Evolutionary conservation across 2,113 vertebrate genomes (phyloP).

Genomic region (Aepyceros melampus): DNA sequence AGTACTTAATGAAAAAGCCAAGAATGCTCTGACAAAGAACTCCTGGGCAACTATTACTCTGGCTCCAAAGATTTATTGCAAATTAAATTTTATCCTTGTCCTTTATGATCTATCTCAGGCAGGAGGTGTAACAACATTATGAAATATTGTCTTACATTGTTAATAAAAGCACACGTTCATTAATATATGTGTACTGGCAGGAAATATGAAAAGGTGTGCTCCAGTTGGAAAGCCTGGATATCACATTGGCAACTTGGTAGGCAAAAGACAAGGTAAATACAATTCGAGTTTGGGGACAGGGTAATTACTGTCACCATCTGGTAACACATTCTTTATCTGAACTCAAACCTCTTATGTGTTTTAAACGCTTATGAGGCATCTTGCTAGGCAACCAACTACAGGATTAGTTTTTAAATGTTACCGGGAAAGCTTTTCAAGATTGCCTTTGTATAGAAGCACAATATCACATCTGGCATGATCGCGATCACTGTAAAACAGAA

Average conservation of each 20-base stretch:
- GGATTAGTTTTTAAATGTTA: constrained; percentile 76
- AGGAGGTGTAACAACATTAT: constrained; percentile 44
- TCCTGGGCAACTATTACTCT: constrained; percentile 65
- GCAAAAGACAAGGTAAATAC: constrained; percentile 67
- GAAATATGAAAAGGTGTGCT: background rate
- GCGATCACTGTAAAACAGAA: constrained; percentile 49
- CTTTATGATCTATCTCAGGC: constrained; percentile 72
- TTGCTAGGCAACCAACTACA: constrained; percentile 66
- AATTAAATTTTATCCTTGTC: constrained; percentile 61
- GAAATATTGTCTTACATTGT: constrained; percentile 67
- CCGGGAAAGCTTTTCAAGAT: constrained; percentile 67
- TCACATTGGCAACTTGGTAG: constrained; percentile 59
- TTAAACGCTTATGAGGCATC: constrained; percentile 65
- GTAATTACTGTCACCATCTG: constrained; percentile 72
- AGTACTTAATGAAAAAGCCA: constrained; percentile 64
- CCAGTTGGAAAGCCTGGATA: constrained; percentile 51
- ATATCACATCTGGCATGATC: constrained; percentile 64
- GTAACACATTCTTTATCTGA: constrained; percentile 66
- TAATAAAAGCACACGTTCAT: constrained; percentile 63
- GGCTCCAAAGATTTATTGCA: constrained; percentile 67
- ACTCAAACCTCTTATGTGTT: constrained; percentile 57
- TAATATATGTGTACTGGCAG: constrained; percentile 64
- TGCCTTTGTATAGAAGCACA: constrained; percentile 72
- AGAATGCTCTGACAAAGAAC: constrained; percentile 64
- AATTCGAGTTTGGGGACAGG: constrained; percentile 64